These are phyloP conservation scores for Uropetala carovei DNA, from an alignment of 2,888 invertebrate species.

Conservation along the genomic window DNA sequence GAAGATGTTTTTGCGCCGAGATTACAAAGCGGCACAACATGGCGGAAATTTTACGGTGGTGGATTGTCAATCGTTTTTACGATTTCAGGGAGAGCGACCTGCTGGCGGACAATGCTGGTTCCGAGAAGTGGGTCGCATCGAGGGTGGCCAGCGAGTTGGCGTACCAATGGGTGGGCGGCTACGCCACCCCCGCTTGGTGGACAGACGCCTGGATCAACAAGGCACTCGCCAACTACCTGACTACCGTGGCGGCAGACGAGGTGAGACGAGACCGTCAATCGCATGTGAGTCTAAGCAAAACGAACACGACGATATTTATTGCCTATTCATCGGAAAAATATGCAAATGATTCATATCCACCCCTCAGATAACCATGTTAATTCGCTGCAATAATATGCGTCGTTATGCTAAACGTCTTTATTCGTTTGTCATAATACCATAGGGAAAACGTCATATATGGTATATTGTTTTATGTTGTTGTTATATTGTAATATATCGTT, in stretches of 20 bases:
- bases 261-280: not conserved
- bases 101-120: conserved; percentile 70
- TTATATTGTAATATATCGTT: too few species aligned
- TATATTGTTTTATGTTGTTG: too few species aligned
- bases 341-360: too few species aligned
- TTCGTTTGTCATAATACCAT: too few species aligned
- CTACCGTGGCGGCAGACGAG: conserved; percentile 74
- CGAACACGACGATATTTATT: too few species aligned
- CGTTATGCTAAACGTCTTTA: too few species aligned
- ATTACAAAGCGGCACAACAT: not conserved
- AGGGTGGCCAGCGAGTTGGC: conserved; percentile 84
- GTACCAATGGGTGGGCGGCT: conserved; percentile 88
- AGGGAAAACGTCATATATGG: too few species aligned
- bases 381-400: too few species aligned
- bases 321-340: too few species aligned
- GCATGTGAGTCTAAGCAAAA: too few species aligned
- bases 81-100: conserved; percentile 84
- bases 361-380: too few species aligned
- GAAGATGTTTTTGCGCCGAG: not conserved
- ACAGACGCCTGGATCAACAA: conserved; percentile 86
- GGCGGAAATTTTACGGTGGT: not conserved
- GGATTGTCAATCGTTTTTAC: conserved; percentile 65
- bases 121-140: conserved; percentile 76
- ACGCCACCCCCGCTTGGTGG: conserved; percentile 87
- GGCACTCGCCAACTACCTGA: conserved; percentile 85